Evolutionary conservation across 2,797 vertebrate genomes (phyloP).

Genomic region (Paedocypris micromegethes): DNA sequence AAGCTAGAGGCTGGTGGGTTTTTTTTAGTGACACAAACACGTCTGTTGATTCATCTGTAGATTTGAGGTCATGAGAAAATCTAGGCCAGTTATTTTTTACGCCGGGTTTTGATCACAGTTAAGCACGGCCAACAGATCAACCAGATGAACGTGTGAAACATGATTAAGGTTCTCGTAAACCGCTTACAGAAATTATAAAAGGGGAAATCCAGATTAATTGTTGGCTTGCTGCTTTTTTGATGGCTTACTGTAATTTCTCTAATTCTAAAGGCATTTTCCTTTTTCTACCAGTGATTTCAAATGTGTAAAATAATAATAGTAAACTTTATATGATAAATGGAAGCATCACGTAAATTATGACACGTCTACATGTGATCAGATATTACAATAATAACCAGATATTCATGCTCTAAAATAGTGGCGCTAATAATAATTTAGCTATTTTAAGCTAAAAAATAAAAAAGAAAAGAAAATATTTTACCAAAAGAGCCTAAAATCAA

Average conservation of each 20-base stretch:
- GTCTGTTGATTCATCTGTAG: constrained; percentile 5
- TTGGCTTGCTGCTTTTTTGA: constrained; percentile 8
- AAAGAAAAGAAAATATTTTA: too few relatives aligned
- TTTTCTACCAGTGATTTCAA: constrained; percentile 3
- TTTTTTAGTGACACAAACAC: background rate
- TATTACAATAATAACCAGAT: background rate
- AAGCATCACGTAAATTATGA: too few relatives aligned
- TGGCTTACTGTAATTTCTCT: constrained; percentile 16
- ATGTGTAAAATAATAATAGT: constrained; percentile 1
- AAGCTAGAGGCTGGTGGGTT: too few relatives aligned
- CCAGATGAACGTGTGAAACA: constrained; percentile 26
- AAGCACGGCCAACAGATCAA: constrained; percentile 19
- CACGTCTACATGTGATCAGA: too few relatives aligned
- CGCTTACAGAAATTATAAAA: constrained; percentile 30
- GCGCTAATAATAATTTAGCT: too few relatives aligned
- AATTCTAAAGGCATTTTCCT: background rate
- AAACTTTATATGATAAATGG: background rate
- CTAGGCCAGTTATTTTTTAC: constrained; percentile 13
- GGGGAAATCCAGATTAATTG: constrained; percentile 32
- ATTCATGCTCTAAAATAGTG: too few relatives aligned
- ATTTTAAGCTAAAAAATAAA: too few relatives aligned
- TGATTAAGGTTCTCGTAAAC: constrained; percentile 27
- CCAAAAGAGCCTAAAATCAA: too few relatives aligned
- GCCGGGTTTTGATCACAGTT: constrained; percentile 4
- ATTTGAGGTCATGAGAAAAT: constrained; percentile 17